These are phyloP conservation scores for Atractosteus spatula DNA, from an alignment of 2,113 vertebrate species.

Conservation along the genomic window DNA sequence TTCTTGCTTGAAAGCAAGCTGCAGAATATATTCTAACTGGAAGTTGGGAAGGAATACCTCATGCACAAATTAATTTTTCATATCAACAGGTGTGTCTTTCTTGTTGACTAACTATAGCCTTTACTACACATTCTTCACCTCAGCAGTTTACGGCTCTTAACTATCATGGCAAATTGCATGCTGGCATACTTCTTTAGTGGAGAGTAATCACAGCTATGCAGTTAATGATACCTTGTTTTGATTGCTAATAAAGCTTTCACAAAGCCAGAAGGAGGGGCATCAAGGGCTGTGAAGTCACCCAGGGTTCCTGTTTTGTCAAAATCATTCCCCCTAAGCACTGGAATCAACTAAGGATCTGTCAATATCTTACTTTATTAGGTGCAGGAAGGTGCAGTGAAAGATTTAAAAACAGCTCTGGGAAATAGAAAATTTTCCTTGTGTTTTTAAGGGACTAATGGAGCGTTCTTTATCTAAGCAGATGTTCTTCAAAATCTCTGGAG, in stretches of 20 bases:
- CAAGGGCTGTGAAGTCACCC: constrained; percentile 9
- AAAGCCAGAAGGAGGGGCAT: background rate
- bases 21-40: too few relatives aligned
- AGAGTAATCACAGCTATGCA: constrained; percentile 7
- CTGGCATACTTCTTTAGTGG: constrained; percentile 22
- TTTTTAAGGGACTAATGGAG: background rate
- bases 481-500: too few relatives aligned
- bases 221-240: constrained; percentile 35
- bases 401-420: background rate
- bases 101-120: constrained; percentile 32
- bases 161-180: constrained; percentile 17
- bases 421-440: background rate
- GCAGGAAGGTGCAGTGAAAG: background rate
- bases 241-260: constrained; percentile 30
- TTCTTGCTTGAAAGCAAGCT: too few relatives aligned
- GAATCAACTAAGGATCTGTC: too few relatives aligned
- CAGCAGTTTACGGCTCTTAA: constrained; percentile 9
- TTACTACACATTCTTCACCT: constrained; percentile 30
- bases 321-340: too few relatives aligned
- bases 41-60: too few relatives aligned
- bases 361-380: too few relatives aligned
- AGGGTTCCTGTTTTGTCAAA: constrained; percentile 1
- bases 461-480: too few relatives aligned
- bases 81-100: constrained; percentile 20
- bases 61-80: too few relatives aligned